Base-by-base conservation (phyloP, 2,113 vertebrate genomes). In the Hystrix brachyura region DNA sequence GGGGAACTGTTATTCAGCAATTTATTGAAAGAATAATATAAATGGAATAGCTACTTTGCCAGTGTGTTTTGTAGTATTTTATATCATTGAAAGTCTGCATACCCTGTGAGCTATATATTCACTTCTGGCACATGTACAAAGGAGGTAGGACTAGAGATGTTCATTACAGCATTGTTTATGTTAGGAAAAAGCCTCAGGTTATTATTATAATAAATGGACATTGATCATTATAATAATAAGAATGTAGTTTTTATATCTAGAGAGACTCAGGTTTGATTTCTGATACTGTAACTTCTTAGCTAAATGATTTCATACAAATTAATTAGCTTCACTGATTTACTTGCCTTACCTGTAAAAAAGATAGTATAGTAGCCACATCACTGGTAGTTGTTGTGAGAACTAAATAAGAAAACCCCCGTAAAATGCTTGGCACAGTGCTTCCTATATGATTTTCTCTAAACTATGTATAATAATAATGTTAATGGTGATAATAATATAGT, bases 241-340 rank as follows among this genome's bases (percentile, higher is more conserved):
- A 71, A 27, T 67, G 46, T 43, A 92, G 38, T 87, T 29, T 90
- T 72, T 86, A 53, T 29, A 80, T 32, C 46, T 57, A 90, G 34
- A 57, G 62, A 87, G 69, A 62, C 12, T 53, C 90, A 78, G n/a
- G 60, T 84, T 74, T 76, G 60, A 80, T 57, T 93, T 57, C 51
- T 80, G 14, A 27, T 91, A n/a, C 19, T 69, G 10, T 87, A 29
- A 67, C 8, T 91, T 90, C 38, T 8, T 69, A 57, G 43, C 15
- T 87, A 80, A 84, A 48, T 85, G 29, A 69, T 85, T 91, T 94
- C n/a, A 85, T 57, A 17, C 13, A 74, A 29, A 29, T 88, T 43
- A 53, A 38, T 78, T 95, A 57, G 79, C 55, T 17, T 72, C 57
- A 82, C 48, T 71, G 27, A 17, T 93, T 74, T 72, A 51, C 55